Evolutionary conservation across 2,113 vertebrate species (phyloP).

Genomic region (Corydoras sp.): DNA sequence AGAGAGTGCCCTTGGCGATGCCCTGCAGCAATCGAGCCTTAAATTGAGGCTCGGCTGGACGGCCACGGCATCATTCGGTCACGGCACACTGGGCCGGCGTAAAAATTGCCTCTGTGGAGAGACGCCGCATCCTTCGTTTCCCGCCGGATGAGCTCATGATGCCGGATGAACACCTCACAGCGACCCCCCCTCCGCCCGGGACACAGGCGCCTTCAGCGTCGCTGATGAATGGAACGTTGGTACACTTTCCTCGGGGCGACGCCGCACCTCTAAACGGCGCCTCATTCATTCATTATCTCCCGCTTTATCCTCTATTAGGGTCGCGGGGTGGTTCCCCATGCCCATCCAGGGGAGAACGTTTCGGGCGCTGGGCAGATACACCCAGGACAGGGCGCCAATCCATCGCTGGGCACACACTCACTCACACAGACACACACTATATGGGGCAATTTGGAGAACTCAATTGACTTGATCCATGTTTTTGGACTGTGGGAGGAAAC

Average conservation of each 20-base stretch:
- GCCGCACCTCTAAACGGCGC: background rate
- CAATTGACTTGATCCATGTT: too few relatives aligned
- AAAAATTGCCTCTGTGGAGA: constrained; percentile 8
- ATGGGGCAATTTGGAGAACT: too few relatives aligned
- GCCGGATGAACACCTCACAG: background rate
- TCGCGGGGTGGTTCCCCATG: too few relatives aligned
- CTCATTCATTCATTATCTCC: too few relatives aligned
- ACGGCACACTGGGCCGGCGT: constrained; percentile 22
- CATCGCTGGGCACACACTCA: too few relatives aligned
- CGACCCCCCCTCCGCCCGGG: constrained; percentile 12
- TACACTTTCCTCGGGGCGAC: constrained; percentile 32
- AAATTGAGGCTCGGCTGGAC: constrained; percentile 34
- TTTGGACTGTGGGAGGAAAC: too few relatives aligned
- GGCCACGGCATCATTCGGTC: constrained; percentile 27
- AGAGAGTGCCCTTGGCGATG: constrained; percentile 21
- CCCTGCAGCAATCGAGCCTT: constrained; percentile 30
- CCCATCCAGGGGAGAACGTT: too few relatives aligned
- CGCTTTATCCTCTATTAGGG: too few relatives aligned
- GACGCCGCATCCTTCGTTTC: constrained; percentile 9
- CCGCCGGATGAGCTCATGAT: constrained; percentile 17
- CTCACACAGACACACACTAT: too few relatives aligned
- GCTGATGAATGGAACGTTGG: constrained; percentile 37
- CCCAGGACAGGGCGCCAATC: too few relatives aligned
- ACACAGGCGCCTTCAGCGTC: constrained; percentile 47
- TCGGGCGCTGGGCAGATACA: too few relatives aligned